Percentiles rank a stretch among this genome's conserved stretches.
Evolutionary conservation across 2,888 invertebrate genomes (phyloP).

Genomic region (Uropetala carovei): DNA sequence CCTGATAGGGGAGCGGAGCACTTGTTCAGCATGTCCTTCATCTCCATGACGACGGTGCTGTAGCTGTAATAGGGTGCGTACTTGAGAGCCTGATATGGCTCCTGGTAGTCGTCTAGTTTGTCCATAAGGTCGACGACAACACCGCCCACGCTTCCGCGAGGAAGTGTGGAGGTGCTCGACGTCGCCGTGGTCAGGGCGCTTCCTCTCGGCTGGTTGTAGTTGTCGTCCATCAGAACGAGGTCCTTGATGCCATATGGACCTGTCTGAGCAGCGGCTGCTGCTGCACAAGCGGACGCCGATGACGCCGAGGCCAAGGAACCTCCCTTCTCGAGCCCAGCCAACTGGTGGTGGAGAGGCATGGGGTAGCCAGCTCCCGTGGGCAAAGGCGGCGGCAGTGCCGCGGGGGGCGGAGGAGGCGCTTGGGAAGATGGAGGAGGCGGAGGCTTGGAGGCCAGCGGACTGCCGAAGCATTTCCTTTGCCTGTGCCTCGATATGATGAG

Average conservation of each 20-base stretch:
- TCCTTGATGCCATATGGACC: slow-evolving; percentile 77
- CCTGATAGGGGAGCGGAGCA: slow-evolving; percentile 70
- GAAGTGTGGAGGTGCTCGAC: slow-evolving; percentile 72
- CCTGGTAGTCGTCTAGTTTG: slow-evolving; percentile 86
- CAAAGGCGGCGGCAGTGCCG: slow-evolving; percentile 69
- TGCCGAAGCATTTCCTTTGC: slow-evolving; percentile 85
- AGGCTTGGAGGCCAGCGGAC: slow-evolving; percentile 81
- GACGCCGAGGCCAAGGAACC: slow-evolving; percentile 72
- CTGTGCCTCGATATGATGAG: slow-evolving; percentile 84
- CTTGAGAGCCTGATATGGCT: slow-evolving; percentile 86
- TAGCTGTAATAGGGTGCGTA: slow-evolving; percentile 87
- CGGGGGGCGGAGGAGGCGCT: slow-evolving; percentile 71
- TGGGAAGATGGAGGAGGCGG: slow-evolving; percentile 76
- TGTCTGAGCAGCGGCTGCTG: slow-evolving; percentile 69
- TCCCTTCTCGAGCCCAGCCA: slow-evolving; percentile 75
- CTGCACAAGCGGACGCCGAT: slow-evolving; percentile 52
- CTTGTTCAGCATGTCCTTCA: slow-evolving; percentile 80
- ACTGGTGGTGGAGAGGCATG: slow-evolving; percentile 75
- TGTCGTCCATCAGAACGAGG: slow-evolving; percentile 75
- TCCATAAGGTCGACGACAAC: slow-evolving; percentile 74
- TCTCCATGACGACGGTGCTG: slow-evolving; percentile 85
- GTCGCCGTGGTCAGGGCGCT: slow-evolving; percentile 74
- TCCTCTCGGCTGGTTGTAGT: slow-evolving; percentile 70
- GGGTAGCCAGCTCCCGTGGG: slow-evolving; percentile 72
- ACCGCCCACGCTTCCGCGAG: slow-evolving; percentile 74